Base-by-base conservation (phyloP, 2,113 vertebrate species). In the Salvelinus sp. region DNA sequence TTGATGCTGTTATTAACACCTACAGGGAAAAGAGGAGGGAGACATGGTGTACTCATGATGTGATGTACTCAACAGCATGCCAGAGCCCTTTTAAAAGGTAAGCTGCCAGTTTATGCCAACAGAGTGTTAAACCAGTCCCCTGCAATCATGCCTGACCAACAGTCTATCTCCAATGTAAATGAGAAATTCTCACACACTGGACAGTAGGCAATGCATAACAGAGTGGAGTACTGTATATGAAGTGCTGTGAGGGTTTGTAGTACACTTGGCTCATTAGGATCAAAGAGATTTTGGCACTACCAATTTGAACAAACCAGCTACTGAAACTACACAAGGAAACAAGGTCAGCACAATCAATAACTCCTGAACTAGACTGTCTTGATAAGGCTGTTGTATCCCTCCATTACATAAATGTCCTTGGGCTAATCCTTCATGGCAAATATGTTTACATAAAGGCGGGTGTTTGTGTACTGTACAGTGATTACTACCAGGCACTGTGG, bases 1-100 rank as follows among this genome's bases (percentile, higher is more conserved):
- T 95, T 95, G n/a, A 97, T 89, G 73, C 94, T 98, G 90, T 91
- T 90, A 89, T 94, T 97, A 81, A 98, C 93, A 82, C 97, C 96
- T 98, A 86, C 70, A 81, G 69, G 50, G 79, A 44, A 28, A 0
- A 48, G 6, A 58, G 0, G 16, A 70, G 57, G 22, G 30, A 48
- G 7, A 47, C 47, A 38, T 48, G 33, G 63, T 4, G 58, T 14
- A 18, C 16, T 23, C 50, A 48, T 20, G 58, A 33, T n/a, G 62
- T 63, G 9, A 10, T 6, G 33, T 33, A 16, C n/a, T 30, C n/a
- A 57, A 23, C 4, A 69, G 18, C 66, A 68, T 16, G 14, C 18
- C n/a, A 69, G 14, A 23, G 68, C 1, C 68, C 44, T 14, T 69
- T 20, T 68, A 57, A 22, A 69, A 22, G 33, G n/a, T 69, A 47